Evolutionary conservation across 2,888 invertebrate genomes (phyloP), one percentile per base, ranked within the genome.

Genomic region (Trissonchulus sp.): DNA sequence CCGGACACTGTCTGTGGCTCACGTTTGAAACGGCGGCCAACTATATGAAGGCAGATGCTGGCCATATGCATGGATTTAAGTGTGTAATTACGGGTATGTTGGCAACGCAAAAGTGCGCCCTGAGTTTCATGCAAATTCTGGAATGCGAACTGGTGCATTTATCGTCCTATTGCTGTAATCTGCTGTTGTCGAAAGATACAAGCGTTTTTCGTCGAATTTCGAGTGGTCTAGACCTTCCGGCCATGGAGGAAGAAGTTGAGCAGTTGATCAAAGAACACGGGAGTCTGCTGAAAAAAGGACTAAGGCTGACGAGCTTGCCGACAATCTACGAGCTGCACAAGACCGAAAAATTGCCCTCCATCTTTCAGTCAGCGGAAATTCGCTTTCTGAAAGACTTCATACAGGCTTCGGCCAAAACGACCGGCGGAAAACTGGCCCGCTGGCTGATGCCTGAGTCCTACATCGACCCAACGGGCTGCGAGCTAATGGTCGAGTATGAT

Each of bases 1-100:
- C 83, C n/a, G 83, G 83, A 8, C 94, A 95, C 84, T 93, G 94
- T 87, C 91, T 97, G 0, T 90, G 95, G 81, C 95, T 98, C 85
- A 94, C 95, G 0, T 84, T 99, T 83, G 97, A 98, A 87, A 96
- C 97, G 0, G 93, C 96, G 0, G 93, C 96, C 0, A 92, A 96
- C 85, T 97, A 96, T 85, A 89, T 94, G 77, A 93, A 93, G 82
- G 93, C 94, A 85, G 94, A 93, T 79, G 90, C 91, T 81, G 90
- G 90, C 0, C 90, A 90, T 82, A 90, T 90, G 77, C 93, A 90
- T 84, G 91, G 92, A 89, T 80, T 96, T 91, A 88, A 93, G 90
- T 82, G 95, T 91, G 77, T 93, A 90, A 85, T 94, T 90, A 85
- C 93, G 90, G 90, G 90, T 88, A 86, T 88, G 86, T 83, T 88